Evolutionary conservation across 2,888 invertebrate genomes (phyloP).

Genomic region (Mechanitis mazaeus): DNA sequence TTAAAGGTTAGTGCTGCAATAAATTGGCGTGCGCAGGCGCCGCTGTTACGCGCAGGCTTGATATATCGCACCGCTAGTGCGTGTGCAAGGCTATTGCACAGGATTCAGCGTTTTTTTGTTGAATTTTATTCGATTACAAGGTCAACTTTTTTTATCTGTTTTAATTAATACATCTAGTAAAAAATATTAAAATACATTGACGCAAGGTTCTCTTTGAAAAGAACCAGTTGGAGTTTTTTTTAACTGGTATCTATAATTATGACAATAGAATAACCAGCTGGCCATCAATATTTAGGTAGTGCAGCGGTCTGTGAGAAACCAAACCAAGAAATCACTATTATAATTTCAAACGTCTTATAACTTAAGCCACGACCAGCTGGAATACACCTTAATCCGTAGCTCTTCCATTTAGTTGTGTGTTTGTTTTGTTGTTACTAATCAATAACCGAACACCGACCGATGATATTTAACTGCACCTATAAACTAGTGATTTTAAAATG

Average conservation of each 20-base stretch:
- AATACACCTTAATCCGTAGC: constrained; percentile 35
- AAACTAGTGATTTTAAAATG: not conserved
- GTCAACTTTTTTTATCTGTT: too few relatives aligned
- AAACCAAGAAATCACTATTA: not conserved
- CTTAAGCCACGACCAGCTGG: constrained; percentile 23
- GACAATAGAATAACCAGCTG: too few relatives aligned
- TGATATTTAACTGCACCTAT: not conserved
- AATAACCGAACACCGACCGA: constrained; percentile 27
- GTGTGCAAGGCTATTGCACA: not conserved
- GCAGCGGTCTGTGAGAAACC: too few relatives aligned
- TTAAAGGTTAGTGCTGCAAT: constrained; percentile 42
- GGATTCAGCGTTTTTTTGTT: not conserved
- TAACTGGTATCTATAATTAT: too few relatives aligned
- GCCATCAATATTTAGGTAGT: too few relatives aligned
- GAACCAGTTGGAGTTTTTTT: too few relatives aligned
- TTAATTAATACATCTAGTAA: too few relatives aligned
- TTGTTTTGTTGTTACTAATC: constrained; percentile 34
- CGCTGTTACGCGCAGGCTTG: constrained; percentile 36
- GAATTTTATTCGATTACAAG: too few relatives aligned
- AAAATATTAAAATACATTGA: too few relatives aligned
- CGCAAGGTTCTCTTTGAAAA: too few relatives aligned
- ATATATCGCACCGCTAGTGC: constrained; percentile 45
- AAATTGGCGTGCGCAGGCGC: constrained; percentile 36
- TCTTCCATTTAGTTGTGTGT: constrained; percentile 31
- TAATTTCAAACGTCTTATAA: constrained; percentile 1